Evolutionary conservation across 2,888 invertebrate genomes (phyloP).

Genomic region (Ornithoptera alexandrae): DNA sequence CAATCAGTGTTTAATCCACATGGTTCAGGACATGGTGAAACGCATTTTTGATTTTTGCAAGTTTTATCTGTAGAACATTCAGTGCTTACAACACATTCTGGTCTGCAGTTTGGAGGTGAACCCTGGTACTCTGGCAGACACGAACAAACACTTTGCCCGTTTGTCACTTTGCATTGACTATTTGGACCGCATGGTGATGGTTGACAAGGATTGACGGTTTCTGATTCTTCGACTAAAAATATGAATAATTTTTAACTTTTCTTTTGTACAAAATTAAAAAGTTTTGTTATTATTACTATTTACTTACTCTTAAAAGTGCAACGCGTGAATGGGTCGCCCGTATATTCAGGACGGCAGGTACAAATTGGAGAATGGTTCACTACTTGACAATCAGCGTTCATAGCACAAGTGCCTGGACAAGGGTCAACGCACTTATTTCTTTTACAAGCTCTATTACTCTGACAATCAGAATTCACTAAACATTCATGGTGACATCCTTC

Average conservation of each 20-base stretch:
- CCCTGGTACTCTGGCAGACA: constrained; percentile 85
- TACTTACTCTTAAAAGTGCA: constrained; percentile 71
- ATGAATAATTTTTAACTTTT: constrained; percentile 13
- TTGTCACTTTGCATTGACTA: constrained; percentile 80
- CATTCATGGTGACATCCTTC: constrained; percentile 88
- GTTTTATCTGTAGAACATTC: constrained; percentile 83
- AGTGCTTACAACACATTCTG: constrained; percentile 86
- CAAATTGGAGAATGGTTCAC: constrained; percentile 85
- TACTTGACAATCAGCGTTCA: constrained; percentile 87
- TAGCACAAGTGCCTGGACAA: constrained; percentile 88
- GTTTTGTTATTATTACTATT: constrained; percentile 3
- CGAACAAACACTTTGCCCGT: constrained; percentile 84
- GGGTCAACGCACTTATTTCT: constrained; percentile 88
- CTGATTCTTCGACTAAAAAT: constrained; percentile 55
- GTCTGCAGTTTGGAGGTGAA: constrained; percentile 84
- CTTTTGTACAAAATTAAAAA: constrained; percentile 5
- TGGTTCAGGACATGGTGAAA: constrained; percentile 85
- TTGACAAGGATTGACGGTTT: constrained; percentile 73
- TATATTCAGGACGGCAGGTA: constrained; percentile 83
- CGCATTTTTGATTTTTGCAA: constrained; percentile 84
- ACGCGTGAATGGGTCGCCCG: constrained; percentile 86
- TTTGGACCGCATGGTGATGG: constrained; percentile 83
- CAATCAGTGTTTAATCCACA: constrained; percentile 86
- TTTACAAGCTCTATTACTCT: constrained; percentile 84
- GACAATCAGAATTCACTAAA: constrained; percentile 85